Conservation (phyloP, 2,888 invertebrate species). For the Alentia gelatinosa region DNA sequence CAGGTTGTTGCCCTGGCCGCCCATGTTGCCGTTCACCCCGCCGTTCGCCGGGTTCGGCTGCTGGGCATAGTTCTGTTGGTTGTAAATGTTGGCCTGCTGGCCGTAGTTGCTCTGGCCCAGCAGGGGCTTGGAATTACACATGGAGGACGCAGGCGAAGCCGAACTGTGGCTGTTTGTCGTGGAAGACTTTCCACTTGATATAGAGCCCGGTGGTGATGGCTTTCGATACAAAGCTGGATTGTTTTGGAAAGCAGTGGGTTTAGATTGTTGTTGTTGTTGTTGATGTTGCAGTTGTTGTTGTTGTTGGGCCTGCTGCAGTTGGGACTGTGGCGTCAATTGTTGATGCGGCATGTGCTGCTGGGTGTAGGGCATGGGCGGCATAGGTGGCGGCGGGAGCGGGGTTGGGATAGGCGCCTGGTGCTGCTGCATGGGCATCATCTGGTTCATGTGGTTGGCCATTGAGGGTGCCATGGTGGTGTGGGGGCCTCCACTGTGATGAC, state of each 20-base stretch:
- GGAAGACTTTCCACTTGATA: constrained; percentile 76
- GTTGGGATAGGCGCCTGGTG: constrained; percentile 59
- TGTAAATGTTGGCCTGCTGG: not conserved
- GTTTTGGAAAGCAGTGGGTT: constrained; percentile 47
- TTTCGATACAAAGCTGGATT: constrained; percentile 68
- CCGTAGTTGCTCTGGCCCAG: not conserved
- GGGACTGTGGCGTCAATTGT: constrained; percentile 12
- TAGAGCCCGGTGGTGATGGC: constrained; percentile 76
- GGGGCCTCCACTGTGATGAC: constrained; percentile 62
- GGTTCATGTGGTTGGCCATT: constrained; percentile 46
- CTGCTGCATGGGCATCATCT: constrained; percentile 50
- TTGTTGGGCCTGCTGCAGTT: constrained; percentile 52
- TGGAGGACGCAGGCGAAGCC: constrained; percentile 57
- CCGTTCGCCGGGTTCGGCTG: not conserved
- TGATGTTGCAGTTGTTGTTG: constrained; percentile 33
- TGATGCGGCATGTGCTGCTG: constrained; percentile 50
- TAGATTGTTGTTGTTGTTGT: constrained; percentile 24
- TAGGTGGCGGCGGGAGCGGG: constrained; percentile 64
- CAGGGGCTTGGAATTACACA: constrained; percentile 23
- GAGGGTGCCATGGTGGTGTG: constrained; percentile 60
- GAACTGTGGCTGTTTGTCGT: constrained; percentile 66
- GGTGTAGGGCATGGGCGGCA: constrained; percentile 57
- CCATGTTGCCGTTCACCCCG: not conserved
- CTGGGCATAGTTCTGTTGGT: constrained; percentile 20
- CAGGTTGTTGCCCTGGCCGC: constrained; percentile 12